A percentile compares a stretch with the other conserved stretches of the same genome.
Evolutionary conservation across 2,888 invertebrate genomes (phyloP).

Genomic region (Drosophila longiperda): DNA sequence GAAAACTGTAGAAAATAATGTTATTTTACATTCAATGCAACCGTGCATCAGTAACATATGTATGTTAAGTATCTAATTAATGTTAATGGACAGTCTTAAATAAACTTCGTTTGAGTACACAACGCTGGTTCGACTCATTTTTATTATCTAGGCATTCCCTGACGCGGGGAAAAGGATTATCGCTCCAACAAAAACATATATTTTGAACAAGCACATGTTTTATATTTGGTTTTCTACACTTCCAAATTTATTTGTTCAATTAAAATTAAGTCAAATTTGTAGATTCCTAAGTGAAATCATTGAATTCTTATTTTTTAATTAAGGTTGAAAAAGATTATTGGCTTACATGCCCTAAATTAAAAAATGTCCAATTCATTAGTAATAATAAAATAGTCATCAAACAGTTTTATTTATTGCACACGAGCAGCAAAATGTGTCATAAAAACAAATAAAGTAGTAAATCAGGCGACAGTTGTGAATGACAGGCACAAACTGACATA

Average conservation of each 20-base stretch:
- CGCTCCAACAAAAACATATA: too few species aligned
- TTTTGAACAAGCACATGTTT: not conserved
- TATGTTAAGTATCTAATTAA: too few species aligned
- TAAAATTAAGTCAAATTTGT: not conserved
- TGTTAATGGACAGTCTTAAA: too few species aligned
- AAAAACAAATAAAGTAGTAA: conserved; percentile 8
- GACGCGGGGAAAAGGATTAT: too few species aligned
- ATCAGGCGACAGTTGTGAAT: conserved; percentile 10
- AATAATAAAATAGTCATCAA: not conserved
- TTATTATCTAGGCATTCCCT: too few species aligned
- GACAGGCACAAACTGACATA: not conserved
- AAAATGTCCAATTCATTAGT: not conserved
- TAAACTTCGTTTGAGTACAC: too few species aligned
- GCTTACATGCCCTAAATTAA: not conserved
- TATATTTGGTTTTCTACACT: not conserved
- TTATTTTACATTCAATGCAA: too few species aligned
- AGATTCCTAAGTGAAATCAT: not conserved
- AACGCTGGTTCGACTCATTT: too few species aligned
- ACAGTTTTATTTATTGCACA: not conserved
- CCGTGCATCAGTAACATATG: too few species aligned
- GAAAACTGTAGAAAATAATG: too few species aligned
- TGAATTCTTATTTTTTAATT: too few species aligned
- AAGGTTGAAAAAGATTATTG: not conserved
- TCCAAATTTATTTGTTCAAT: not conserved
- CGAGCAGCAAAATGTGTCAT: not conserved